phyloP scores from a whole-genome alignment of 2,113 vertebrate genomes.

The Bubo blakistoni region DNA sequence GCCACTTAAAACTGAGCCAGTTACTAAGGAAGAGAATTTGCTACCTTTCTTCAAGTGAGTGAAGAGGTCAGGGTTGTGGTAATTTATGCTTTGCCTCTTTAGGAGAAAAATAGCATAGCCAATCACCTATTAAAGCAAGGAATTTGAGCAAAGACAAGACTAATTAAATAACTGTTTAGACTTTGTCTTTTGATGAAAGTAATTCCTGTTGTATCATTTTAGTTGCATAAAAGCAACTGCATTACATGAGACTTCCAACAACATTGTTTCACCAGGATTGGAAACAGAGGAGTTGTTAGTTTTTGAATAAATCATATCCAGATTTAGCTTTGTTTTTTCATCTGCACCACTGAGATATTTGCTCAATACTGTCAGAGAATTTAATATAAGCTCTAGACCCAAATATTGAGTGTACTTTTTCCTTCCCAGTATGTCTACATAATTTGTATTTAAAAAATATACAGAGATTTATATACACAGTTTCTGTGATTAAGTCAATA shows the following conservation, averaged over 20 bases:
- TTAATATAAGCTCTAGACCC: background rate
- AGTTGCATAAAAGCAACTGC: background rate
- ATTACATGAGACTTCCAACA: background rate
- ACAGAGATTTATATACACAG: background rate
- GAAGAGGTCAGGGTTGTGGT: background rate
- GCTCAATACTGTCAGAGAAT: background rate
- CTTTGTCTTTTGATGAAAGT: background rate
- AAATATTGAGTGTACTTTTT: background rate
- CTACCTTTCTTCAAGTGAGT: background rate
- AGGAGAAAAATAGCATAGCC: background rate
- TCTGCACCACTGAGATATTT: background rate
- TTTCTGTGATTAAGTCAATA: background rate
- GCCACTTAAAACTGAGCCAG: background rate
- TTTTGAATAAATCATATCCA: background rate
- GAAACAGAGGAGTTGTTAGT: background rate
- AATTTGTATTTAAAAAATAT: background rate
- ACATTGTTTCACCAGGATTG: background rate
- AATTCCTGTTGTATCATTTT: background rate
- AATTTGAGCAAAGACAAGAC: background rate
- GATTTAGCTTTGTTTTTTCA: background rate
- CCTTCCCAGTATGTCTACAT: background rate
- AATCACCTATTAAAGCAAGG: background rate
- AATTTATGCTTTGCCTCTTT: background rate
- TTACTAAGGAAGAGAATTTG: background rate
- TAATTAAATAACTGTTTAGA: background rate